Evolutionary conservation across 2,797 vertebrate species (phyloP).

Genomic region (Anisognathus igniventris): DNA sequence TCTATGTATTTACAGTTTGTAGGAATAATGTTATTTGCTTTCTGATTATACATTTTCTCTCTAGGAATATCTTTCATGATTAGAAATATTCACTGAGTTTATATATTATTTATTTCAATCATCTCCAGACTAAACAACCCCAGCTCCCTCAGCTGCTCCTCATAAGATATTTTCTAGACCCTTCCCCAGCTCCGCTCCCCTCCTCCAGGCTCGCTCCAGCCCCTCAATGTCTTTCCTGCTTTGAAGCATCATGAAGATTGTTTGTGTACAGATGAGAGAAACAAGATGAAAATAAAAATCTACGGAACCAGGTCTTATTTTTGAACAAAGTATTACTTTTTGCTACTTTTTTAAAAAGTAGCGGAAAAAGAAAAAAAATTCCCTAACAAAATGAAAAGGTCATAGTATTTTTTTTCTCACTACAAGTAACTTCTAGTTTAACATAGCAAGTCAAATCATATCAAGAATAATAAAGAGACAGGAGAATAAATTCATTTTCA

Average conservation of each 20-base stretch:
- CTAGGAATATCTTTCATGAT: background rate
- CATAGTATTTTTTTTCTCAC: background rate
- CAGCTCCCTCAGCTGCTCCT: background rate
- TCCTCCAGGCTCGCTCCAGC: accelerated
- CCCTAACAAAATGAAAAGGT: background rate
- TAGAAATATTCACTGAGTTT: background rate
- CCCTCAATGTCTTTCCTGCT: background rate
- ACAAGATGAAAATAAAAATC: background rate
- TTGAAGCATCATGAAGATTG: background rate
- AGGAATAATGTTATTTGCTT: background rate
- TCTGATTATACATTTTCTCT: background rate
- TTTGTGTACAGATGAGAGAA: background rate
- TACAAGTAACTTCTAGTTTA: background rate
- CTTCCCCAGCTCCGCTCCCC: background rate
- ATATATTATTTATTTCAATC: background rate
- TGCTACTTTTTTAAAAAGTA: background rate
- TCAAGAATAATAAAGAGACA: background rate
- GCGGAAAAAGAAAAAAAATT: background rate
- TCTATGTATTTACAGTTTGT: background rate
- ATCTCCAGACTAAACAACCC: background rate
- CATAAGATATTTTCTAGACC: too few species aligned
- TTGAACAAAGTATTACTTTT: background rate
- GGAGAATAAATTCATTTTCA: background rate
- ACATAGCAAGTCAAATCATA: background rate
- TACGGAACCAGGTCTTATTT: background rate